These are phyloP conservation scores for Drosophila bocki DNA, from an alignment of 1,140 invertebrate species.

Conservation along the genomic window DNA sequence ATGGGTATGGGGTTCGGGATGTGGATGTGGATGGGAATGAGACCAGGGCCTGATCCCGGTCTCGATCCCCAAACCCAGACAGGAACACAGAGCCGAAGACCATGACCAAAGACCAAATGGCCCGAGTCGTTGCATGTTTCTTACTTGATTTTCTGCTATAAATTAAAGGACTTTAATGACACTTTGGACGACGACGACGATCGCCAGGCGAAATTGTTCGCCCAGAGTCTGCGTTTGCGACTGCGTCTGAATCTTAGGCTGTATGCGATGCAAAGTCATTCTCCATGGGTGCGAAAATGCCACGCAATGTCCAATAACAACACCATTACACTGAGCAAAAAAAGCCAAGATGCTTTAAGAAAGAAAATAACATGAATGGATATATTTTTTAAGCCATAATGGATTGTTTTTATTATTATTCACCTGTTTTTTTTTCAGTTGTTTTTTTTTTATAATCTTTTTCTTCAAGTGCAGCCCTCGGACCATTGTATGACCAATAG, in stretches of 20 bases:
- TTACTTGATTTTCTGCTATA: constrained; percentile 83
- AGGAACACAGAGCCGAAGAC: constrained; percentile 46
- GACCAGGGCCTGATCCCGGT: constrained; percentile 23
- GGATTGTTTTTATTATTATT: not conserved
- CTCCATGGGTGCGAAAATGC: constrained; percentile 80
- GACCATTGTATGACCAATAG: constrained; percentile 77
- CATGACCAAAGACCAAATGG: constrained; percentile 55
- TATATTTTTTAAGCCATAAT: not conserved
- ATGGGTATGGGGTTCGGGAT: constrained; percentile 10
- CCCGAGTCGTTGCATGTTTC: constrained; percentile 79
- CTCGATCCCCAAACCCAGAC: constrained; percentile 30
- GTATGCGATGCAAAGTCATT: constrained; percentile 53
- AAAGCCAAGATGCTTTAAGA: rapidly evolving
- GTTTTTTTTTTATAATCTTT: not conserved
- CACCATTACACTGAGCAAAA: constrained; percentile 12
- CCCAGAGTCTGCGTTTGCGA: constrained; percentile 43
- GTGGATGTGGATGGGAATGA: constrained; percentile 26
- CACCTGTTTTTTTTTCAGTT: not conserved
- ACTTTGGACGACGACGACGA: constrained; percentile 74
- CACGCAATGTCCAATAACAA: constrained; percentile 72
- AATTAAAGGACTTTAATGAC: constrained; percentile 84
- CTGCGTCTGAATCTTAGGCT: constrained; percentile 46
- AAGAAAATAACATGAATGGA: not conserved
- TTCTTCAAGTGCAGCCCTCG: constrained; percentile 27
- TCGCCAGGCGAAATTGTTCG: constrained; percentile 77